These are phyloP conservation scores for Chironomus tentans DNA, from an alignment of 2,888 invertebrate genomes.

Conservation along the genomic window DNA sequence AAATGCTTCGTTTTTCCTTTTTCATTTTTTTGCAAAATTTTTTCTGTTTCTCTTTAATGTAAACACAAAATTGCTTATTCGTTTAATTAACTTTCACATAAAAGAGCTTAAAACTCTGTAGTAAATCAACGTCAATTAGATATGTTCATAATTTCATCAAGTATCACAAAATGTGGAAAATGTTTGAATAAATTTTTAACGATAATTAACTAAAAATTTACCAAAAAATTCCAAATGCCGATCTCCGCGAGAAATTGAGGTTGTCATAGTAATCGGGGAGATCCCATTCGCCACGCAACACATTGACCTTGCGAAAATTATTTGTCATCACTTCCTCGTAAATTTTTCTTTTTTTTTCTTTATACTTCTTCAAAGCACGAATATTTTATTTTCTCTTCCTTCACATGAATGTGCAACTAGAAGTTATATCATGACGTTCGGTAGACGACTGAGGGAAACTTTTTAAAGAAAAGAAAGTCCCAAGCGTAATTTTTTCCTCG, in stretches of 20 bases:
- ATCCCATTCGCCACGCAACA: slow-evolving; percentile 19
- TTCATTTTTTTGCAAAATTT: too few species aligned
- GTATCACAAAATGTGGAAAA: too few species aligned
- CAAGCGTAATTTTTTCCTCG: background rate
- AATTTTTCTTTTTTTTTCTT: background rate
- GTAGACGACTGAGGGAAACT: background rate
- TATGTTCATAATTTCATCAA: too few species aligned
- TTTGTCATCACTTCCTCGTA: slow-evolving; percentile 6
- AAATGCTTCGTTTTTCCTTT: too few species aligned
- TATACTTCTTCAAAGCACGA: too few species aligned
- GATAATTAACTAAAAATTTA: background rate
- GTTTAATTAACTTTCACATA: too few species aligned
- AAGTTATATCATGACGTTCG: slow-evolving; percentile 12
- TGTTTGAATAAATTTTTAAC: too few species aligned
- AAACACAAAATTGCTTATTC: too few species aligned
- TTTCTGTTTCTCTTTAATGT: too few species aligned
- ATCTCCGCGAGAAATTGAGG: background rate
- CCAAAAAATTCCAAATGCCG: slow-evolving; percentile 24
- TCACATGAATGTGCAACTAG: background rate
- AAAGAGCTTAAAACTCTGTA: too few species aligned
- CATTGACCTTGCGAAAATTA: slow-evolving; percentile 20
- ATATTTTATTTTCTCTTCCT: background rate
- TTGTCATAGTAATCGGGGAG: slow-evolving; percentile 19
- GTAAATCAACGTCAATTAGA: too few species aligned
- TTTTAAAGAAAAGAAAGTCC: background rate